Conservation (phyloP, 2,888 invertebrate genomes). For the Hydrotaea diabolus region DNA sequence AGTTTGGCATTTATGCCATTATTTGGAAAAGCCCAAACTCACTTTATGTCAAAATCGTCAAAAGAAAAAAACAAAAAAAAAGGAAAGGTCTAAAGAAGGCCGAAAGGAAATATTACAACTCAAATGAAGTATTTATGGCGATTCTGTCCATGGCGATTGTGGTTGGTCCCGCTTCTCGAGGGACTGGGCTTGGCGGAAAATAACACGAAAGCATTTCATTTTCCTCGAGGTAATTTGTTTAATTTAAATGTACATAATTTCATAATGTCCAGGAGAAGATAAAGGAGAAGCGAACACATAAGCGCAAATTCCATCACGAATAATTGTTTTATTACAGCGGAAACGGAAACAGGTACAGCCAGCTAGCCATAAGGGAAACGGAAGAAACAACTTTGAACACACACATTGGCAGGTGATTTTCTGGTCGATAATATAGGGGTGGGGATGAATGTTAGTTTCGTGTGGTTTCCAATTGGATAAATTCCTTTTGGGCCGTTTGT, state of each 20-base stretch:
- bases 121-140: background rate
- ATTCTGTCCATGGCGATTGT: slow-evolving; percentile 16
- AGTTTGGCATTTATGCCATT: slow-evolving; percentile 78
- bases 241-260: slow-evolving; percentile 54
- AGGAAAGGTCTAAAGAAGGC: background rate
- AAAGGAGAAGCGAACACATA: background rate
- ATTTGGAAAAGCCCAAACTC: slow-evolving; percentile 71
- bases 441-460: too few relatives aligned
- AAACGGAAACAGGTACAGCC: background rate
- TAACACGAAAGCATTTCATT: background rate
- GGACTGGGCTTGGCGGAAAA: too few relatives aligned
- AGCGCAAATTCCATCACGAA: slow-evolving; percentile 60
- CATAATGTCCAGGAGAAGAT: slow-evolving; percentile 38
- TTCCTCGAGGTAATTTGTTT: slow-evolving; percentile 34
- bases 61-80: background rate
- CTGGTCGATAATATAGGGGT: background rate
- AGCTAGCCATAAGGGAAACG: background rate
- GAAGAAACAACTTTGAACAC: background rate
- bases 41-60: slow-evolving; percentile 69
- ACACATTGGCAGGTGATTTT: slow-evolving; percentile 9
- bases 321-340: slow-evolving; percentile 41
- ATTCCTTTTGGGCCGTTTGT: slow-evolving; percentile 6
- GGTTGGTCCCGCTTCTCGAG: background rate
- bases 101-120: background rate
- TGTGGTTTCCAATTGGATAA: slow-evolving; percentile 16